Conservation (phyloP, 2,113 vertebrate species). For the Cranoglanis bouderius region DNA sequence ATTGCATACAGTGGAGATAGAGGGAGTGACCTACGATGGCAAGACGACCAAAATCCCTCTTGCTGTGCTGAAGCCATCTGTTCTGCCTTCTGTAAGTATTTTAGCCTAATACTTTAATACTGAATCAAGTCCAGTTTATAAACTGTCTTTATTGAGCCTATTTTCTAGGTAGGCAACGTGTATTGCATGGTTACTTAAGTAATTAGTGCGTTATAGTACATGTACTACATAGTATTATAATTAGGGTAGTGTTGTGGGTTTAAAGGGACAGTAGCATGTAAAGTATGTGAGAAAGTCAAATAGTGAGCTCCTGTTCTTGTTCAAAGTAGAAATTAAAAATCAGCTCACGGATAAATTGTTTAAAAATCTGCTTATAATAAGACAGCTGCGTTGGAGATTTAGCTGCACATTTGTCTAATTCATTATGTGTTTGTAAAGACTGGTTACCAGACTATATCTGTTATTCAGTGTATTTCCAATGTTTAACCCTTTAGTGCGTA, state of each 20-base stretch:
- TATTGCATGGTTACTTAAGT: too few relatives aligned
- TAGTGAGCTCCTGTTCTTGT: not conserved
- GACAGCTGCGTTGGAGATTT: not conserved
- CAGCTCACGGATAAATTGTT: not conserved
- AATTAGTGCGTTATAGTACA: not conserved
- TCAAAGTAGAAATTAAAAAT: not conserved
- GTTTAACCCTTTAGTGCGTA: too few relatives aligned
- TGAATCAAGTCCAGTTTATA: not conserved
- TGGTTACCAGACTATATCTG: not conserved
- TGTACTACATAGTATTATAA: not conserved
- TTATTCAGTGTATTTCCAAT: not conserved
- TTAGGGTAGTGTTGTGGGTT: not conserved
- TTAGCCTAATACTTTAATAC: not conserved
- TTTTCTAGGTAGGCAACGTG: too few relatives aligned
- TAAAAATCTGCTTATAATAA: not conserved
- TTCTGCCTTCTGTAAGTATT: constrained; percentile 76
- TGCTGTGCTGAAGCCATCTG: constrained; percentile 73
- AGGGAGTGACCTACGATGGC: constrained; percentile 74
- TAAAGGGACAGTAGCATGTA: not conserved
- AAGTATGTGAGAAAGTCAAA: not conserved
- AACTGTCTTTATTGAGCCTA: not conserved
- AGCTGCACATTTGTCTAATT: not conserved
- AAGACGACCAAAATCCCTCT: constrained; percentile 74
- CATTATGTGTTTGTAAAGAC: not conserved
- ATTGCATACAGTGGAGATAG: constrained; percentile 77